Percentiles rank a stretch among this genome's conserved stretches.
These are phyloP conservation scores for Anser brachyrhynchus DNA, from an alignment of 2,113 vertebrate genomes.

Conservation along the genomic window DNA sequence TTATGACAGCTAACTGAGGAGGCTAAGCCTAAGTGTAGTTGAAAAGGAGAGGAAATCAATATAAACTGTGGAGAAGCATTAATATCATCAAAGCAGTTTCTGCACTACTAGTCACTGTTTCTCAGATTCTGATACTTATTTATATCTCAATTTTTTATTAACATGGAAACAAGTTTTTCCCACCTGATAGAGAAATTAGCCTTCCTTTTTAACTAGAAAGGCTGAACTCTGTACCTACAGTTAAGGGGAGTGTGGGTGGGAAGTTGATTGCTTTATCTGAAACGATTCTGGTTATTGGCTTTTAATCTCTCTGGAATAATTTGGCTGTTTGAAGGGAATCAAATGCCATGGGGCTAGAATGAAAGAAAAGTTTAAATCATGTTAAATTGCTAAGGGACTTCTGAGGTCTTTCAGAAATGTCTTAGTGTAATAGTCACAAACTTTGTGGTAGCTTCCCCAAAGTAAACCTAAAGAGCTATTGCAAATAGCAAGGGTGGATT, in stretches of 20 bases:
- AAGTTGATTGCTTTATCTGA: neutral
- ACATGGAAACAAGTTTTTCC: neutral
- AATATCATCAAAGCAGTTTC: neutral
- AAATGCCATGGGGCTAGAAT: neutral
- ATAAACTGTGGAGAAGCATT: neutral
- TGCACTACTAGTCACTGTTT: neutral
- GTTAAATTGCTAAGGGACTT: neutral
- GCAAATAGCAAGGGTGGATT: neutral
- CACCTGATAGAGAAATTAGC: neutral
- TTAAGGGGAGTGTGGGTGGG: neutral
- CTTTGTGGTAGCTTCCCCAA: neutral
- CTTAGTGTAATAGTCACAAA: neutral
- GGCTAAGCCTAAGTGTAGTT: neutral
- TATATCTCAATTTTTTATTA: neutral
- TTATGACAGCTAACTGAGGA: neutral
- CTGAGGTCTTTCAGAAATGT: neutral
- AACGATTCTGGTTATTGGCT: neutral
- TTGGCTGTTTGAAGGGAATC: neutral
- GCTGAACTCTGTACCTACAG: neutral
- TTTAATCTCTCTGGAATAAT: neutral
- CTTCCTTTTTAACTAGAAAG: neutral
- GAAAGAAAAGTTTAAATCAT: neutral
- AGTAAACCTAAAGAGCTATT: neutral
- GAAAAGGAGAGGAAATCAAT: neutral
- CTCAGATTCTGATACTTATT: neutral